Evolutionary conservation across 2,888 invertebrate species (phyloP), one percentile per base, ranked within the genome.

Genomic region (Autographa pulchrina): DNA sequence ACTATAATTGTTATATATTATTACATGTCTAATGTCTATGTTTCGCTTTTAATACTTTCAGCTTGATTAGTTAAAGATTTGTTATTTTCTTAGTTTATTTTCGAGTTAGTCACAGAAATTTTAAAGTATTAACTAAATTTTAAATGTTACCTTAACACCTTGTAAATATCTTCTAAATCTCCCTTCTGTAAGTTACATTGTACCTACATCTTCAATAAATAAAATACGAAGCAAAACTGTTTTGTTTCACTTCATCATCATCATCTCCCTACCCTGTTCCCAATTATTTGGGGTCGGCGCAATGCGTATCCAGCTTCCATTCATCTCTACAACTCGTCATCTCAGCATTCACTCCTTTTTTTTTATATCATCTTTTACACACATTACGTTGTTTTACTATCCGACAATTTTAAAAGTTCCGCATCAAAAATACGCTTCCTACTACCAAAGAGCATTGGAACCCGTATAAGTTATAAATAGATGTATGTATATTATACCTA

Each of bases 81-180:
- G 14, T 68, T 74, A 69, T 8, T 74, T 74, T 74, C 41, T 70
- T 72, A 69, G 25, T 72, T 83, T 78, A 64, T 74, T 75, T 48
- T 79, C 65, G 60, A 61, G 48, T 78, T 82, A 72, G n/a, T 66
- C 69, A 81, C 72, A 64, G 69, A 85, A 82, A 85, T 89, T 90
- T 90, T 86, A 85, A 90, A 90, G 86, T 91, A 92, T 92, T 91
- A 90, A 85, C 85, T 89, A 88, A 90, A 89, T 92, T 90, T 91
- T 89, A 89, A 86, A 92, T 91, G 90, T 92, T 92, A 90, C 86
- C 88, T 88, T 86, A 90, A 89, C 89, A 90, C 91, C 91, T 87
- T 95, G 95, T 95, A 95, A 94, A 95, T 95, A 95, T 93, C 92
- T 92, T 94, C 90, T 90, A 84, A 89, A 92, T 91, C 91, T 94